A percentile compares a stretch with the other conserved stretches of the same genome.
Evolutionary conservation across 2,888 invertebrate species (phyloP).

Genomic region (Podotricha telesiphe): DNA sequence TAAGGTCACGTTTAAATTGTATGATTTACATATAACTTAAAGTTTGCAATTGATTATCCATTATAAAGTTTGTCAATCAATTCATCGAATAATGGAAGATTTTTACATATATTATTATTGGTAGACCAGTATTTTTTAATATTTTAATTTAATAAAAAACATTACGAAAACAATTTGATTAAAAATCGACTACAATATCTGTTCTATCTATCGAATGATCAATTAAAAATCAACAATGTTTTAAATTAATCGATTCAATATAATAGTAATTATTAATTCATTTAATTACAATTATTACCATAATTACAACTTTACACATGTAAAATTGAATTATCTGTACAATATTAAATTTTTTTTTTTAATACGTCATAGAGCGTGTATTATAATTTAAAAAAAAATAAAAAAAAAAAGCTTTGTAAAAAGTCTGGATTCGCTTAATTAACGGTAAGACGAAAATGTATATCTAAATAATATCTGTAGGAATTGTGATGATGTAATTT

Average conservation of each 20-base stretch:
- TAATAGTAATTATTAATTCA: background rate
- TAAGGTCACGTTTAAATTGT: too few species aligned
- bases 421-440: conserved; percentile 28
- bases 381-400: conserved; percentile 2
- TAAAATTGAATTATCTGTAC: conserved; percentile 20
- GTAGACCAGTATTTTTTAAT: too few species aligned
- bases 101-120: too few species aligned
- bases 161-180: too few species aligned
- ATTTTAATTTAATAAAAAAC: too few species aligned
- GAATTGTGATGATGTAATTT: conserved; percentile 48
- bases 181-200: background rate
- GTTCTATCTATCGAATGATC: background rate
- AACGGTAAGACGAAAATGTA: conserved; percentile 33
- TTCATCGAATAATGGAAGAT: too few species aligned
- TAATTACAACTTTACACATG: conserved; percentile 21
- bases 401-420: conserved; percentile 3
- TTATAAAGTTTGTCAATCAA: too few species aligned
- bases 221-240: conserved; percentile 16
- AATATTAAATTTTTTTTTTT: conserved; percentile 6
- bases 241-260: background rate
- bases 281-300: conserved; percentile 4
- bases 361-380: conserved; percentile 15
- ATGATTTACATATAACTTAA: too few species aligned
- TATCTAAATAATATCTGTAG: conserved; percentile 40
- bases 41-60: too few species aligned